Conservation (phyloP, 2,113 vertebrate genomes). For the Oenanthe oenanthe region DNA sequence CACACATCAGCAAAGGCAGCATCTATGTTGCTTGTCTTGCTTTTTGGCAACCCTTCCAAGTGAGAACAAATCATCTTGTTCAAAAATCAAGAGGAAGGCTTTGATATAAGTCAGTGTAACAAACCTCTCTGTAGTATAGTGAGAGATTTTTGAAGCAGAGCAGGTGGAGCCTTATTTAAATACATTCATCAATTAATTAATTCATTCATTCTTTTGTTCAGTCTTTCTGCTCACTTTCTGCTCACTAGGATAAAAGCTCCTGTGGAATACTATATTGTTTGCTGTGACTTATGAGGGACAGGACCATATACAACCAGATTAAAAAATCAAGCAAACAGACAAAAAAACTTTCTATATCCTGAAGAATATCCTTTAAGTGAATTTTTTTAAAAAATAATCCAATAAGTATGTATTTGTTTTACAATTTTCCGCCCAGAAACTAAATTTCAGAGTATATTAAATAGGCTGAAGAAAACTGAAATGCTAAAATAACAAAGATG, state of each 20-base stretch:
- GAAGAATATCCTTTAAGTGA: background rate
- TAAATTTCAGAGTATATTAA: background rate
- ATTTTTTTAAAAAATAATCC: background rate
- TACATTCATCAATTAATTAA: conserved; percentile 63
- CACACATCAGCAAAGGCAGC: background rate
- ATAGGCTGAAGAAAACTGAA: background rate
- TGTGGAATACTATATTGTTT: conserved; percentile 3
- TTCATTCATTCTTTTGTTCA: conserved; percentile 63
- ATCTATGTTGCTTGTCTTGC: background rate
- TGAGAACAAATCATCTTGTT: background rate
- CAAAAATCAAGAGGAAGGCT: background rate
- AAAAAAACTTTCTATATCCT: background rate
- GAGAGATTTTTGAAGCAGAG: conserved; percentile 57
- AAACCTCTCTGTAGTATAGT: background rate
- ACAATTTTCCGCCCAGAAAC: background rate
- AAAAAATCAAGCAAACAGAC: background rate
- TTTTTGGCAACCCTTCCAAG: background rate
- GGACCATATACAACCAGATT: background rate
- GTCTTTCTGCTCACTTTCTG: conserved; percentile 59
- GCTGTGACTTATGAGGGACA: background rate
- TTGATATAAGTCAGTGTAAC: background rate
- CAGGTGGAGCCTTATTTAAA: conserved; percentile 58
- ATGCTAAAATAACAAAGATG: background rate
- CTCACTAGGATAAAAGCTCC: conserved; percentile 40
- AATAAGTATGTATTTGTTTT: background rate